Percentiles rank a stretch among this genome's conserved stretches.
Conservation (phyloP, 2,888 invertebrate genomes). For the Frankliniella intonsa region DNA sequence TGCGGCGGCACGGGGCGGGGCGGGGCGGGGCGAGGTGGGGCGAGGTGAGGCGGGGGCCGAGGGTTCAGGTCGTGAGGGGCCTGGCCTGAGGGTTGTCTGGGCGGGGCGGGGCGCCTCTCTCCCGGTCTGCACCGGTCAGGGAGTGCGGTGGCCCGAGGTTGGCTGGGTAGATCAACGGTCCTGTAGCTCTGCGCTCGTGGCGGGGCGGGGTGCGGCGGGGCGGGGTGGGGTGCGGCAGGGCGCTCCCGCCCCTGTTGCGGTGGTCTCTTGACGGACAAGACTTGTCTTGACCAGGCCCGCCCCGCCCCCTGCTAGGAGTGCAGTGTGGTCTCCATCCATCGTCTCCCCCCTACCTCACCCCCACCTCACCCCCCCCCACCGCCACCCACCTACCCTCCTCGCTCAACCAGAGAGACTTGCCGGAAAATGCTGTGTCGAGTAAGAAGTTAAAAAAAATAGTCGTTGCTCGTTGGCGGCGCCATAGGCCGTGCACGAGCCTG, state of each 20-base stretch:
- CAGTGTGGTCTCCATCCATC: neutral
- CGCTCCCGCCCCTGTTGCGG: neutral
- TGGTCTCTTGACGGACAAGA: neutral
- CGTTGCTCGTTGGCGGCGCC: no score
- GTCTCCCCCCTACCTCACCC: neutral
- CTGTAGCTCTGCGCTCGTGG: neutral
- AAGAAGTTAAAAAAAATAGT: no score
- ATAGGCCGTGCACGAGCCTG: no score
- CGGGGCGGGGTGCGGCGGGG: neutral
- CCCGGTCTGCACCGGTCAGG: no score
- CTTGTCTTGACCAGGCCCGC: neutral
- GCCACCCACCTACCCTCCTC: neutral
- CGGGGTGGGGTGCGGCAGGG: neutral
- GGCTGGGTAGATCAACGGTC: neutral
- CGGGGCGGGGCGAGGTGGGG: no score
- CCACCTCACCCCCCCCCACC: neutral
- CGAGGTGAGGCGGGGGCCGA: no score
- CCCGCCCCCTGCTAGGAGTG: neutral
- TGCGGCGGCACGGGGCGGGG: no score
- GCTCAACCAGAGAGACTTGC: neutral
- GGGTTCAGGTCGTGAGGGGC: no score
- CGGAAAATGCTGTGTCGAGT: no score
- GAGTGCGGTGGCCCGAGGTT: neutral
- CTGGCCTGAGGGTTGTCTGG: no score
- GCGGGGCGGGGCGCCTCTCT: no score